These are phyloP conservation scores for Melinopterus prodromus DNA, from an alignment of 2,888 invertebrate genomes.

Conservation along the genomic window DNA sequence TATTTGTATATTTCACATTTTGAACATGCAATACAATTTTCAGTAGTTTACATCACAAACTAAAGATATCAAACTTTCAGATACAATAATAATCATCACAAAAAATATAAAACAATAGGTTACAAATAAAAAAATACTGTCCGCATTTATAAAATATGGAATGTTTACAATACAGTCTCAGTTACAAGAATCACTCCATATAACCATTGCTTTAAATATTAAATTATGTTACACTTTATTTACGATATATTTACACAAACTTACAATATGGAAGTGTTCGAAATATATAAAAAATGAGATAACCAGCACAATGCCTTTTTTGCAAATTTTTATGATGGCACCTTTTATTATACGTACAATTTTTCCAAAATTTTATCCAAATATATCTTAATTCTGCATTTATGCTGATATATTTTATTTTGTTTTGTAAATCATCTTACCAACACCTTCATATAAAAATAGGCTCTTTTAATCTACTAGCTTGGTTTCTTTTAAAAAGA, in stretches of 20 bases:
- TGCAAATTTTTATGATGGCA: slow-evolving; percentile 38
- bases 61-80: neutral
- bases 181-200: slow-evolving; percentile 23
- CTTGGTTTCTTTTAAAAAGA: slow-evolving; percentile 15
- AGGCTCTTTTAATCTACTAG: slow-evolving; percentile 39
- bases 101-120: neutral
- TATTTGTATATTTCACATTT: slow-evolving; percentile 22
- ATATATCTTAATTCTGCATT: slow-evolving; percentile 19
- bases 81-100: slow-evolving; percentile 17
- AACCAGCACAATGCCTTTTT: slow-evolving; percentile 18
- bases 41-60: neutral
- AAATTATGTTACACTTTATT: slow-evolving; percentile 48
- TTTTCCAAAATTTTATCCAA: neutral
- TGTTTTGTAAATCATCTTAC: slow-evolving; percentile 36
- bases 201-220: slow-evolving; percentile 35
- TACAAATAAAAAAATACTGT: slow-evolving; percentile 25
- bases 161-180: slow-evolving; percentile 23
- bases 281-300: slow-evolving; percentile 18
- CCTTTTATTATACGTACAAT: slow-evolving; percentile 31
- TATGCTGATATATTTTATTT: slow-evolving; percentile 37
- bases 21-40: neutral
- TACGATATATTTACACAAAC: slow-evolving; percentile 54
- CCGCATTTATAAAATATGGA: slow-evolving; percentile 19
- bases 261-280: slow-evolving; percentile 43
- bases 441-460: slow-evolving; percentile 46